phyloP scores from a whole-genome alignment of 2,797 vertebrate genomes.

The Decapterus maruadsi region DNA sequence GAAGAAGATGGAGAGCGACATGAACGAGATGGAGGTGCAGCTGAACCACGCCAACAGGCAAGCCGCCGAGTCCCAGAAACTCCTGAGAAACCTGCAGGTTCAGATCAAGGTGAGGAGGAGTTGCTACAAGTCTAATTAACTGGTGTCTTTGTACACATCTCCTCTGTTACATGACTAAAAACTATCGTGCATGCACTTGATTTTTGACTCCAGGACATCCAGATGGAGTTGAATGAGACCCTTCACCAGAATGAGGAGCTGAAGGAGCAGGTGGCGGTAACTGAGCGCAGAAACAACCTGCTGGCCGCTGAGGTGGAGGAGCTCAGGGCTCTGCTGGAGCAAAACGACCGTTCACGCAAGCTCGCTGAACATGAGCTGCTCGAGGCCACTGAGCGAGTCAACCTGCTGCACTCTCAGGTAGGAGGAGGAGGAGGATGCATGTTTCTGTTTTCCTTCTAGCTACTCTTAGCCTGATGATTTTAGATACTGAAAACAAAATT shows the following conservation, averaged over 20 bases:
- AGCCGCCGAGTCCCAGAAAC: slow-evolving; percentile 90
- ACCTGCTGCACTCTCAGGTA: slow-evolving; percentile 93
- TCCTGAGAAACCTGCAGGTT: slow-evolving; percentile 89
- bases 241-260: slow-evolving; percentile 88
- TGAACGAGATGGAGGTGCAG: slow-evolving; percentile 97
- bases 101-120: slow-evolving; percentile 89
- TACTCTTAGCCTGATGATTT: background rate
- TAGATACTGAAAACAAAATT: background rate
- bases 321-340: slow-evolving; percentile 89
- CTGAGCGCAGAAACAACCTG: slow-evolving; percentile 91
- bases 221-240: slow-evolving; percentile 91
- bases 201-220: slow-evolving; percentile 85
- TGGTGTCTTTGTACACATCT: background rate
- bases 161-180: background rate
- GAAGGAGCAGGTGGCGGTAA: slow-evolving; percentile 90
- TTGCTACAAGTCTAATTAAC: background rate
- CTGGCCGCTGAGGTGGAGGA: slow-evolving; percentile 92
- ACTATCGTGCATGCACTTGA: background rate
- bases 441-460: background rate
- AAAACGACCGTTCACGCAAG: slow-evolving; percentile 91
- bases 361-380: slow-evolving; percentile 93
- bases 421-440: no score
- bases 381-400: slow-evolving; percentile 91
- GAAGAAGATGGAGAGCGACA: slow-evolving; percentile 96
- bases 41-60: slow-evolving; percentile 91